Percentiles rank a stretch among this genome's conserved stretches.
Evolutionary conservation across 2,888 invertebrate species (phyloP).

Genomic region (Lasioglossum zephyrum): DNA sequence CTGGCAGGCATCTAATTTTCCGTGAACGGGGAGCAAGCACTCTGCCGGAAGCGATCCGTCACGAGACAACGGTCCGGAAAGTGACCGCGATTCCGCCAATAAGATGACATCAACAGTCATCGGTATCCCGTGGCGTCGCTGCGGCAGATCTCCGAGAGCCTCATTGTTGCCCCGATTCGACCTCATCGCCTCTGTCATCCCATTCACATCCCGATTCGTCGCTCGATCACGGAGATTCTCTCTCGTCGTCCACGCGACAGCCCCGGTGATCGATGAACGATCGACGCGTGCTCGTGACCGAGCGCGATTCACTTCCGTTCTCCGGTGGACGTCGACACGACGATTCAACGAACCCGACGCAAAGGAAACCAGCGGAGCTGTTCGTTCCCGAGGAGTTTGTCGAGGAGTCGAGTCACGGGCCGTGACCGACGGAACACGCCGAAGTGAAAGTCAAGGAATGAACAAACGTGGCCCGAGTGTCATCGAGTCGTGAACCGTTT

Average conservation of each 20-base stretch:
- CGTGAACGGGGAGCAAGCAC: neutral
- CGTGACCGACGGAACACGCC: slow-evolving; percentile 71
- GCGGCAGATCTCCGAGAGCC: slow-evolving; percentile 18
- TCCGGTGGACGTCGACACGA: neutral
- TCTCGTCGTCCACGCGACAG: slow-evolving; percentile 33
- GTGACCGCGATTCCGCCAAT: slow-evolving; percentile 19
- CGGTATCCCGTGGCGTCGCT: neutral
- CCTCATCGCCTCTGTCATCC: neutral
- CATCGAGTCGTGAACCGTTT: slow-evolving; percentile 64
- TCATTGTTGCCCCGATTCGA: slow-evolving; percentile 4
- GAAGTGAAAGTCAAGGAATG: slow-evolving; percentile 74
- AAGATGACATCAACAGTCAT: slow-evolving; percentile 19
- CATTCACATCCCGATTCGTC: slow-evolving; percentile 27
- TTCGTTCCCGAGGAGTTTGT: slow-evolving; percentile 25
- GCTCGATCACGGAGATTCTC: slow-evolving; percentile 44
- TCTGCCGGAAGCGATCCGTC: slow-evolving; percentile 23
- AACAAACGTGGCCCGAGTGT: slow-evolving; percentile 63
- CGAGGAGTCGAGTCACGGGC: slow-evolving; percentile 75
- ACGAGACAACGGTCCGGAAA: slow-evolving; percentile 20
- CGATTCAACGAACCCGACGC: slow-evolving; percentile 67
- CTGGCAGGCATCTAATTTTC: slow-evolving; percentile 4
- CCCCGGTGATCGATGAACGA: slow-evolving; percentile 68
- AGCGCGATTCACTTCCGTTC: slow-evolving; percentile 63
- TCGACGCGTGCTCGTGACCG: slow-evolving; percentile 64
- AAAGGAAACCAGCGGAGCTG: neutral